Evolutionary conservation across 2,888 invertebrate species (phyloP), one percentile per base, ranked within the genome.

Genomic region (Amiota communis): DNA sequence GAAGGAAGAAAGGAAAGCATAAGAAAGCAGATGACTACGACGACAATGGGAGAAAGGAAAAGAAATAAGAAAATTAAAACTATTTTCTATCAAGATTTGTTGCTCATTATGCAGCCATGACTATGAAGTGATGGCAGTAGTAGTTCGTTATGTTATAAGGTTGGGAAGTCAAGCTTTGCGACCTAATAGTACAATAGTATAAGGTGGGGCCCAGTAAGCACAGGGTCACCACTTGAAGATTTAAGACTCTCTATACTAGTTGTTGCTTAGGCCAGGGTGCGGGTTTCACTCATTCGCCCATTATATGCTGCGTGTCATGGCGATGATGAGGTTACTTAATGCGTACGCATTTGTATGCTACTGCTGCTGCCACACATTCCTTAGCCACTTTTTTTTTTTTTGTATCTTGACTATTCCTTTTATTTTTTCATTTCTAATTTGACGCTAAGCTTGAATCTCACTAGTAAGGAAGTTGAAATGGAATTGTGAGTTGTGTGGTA

Each of bases 271-370:
- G 17, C 17, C 8, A 8, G 59, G 15, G 11, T 59, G 59, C 10
- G 8, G 20, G 59, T 20, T 17, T 68, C 48, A 46, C 17, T 11
- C 20, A 46, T 20, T 67, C 51, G 46, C 12, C 67, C 36, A 49
- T 68, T 20, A 17, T 10, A 6, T 23, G 67, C 83, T 83, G 78
- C 83, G 86, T 83, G 83, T 83, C 82, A 71, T 77, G 81, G 78
- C 74, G 76, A 76, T 86, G 86, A 83, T 83, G 86, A 83, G 86
- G 83, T 84, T 86, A 83, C 86, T 83, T 83, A 86, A 83, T 86
- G 78, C 85, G 78, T 83, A 71, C 67, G 59, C 71, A 73, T 65
- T 49, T 64, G 20, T 71, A 46, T 70, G 57, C 57, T 17, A 2
- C 46, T 48, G 36, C 36, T 36, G 36, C 8, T 36, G 36, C 36